Evolutionary conservation across 2,888 invertebrate species (phyloP).

Genomic region (Epinotia bilunana): DNA sequence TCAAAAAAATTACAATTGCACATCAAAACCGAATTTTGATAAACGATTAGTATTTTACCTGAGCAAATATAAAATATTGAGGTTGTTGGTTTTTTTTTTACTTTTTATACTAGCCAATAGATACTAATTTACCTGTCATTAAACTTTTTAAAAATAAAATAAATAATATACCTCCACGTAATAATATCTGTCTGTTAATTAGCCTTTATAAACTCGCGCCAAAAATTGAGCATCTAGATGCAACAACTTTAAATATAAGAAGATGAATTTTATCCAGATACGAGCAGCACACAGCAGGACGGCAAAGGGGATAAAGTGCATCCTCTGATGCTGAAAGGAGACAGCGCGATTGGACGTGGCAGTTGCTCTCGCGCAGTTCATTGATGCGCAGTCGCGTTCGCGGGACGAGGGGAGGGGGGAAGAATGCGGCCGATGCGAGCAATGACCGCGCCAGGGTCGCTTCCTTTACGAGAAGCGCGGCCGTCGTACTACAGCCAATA

Average conservation of each 20-base stretch:
- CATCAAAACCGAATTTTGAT: too few species aligned
- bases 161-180: too few species aligned
- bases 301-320: constrained; percentile 56
- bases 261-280: constrained; percentile 47
- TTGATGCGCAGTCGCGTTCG: constrained; percentile 80
- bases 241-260: background rate
- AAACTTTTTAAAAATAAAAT: too few species aligned
- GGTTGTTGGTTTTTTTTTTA: too few species aligned
- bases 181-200: too few species aligned
- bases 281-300: constrained; percentile 54
- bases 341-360: constrained; percentile 66
- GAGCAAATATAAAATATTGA: too few species aligned
- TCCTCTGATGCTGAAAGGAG: constrained; percentile 63
- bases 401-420: constrained; percentile 66
- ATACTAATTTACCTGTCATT: too few species aligned
- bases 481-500: constrained; percentile 79
- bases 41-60: too few species aligned
- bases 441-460: constrained; percentile 84
- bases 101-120: too few species aligned
- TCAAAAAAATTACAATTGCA: too few species aligned
- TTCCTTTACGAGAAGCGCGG: constrained; percentile 83
- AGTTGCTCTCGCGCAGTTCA: constrained; percentile 80
- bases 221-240: too few species aligned
- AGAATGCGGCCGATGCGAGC: constrained; percentile 83
- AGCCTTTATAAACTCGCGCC: too few species aligned